Base-by-base conservation (phyloP, 1,140 invertebrate genomes). In the Drosophila triauraria region DNA sequence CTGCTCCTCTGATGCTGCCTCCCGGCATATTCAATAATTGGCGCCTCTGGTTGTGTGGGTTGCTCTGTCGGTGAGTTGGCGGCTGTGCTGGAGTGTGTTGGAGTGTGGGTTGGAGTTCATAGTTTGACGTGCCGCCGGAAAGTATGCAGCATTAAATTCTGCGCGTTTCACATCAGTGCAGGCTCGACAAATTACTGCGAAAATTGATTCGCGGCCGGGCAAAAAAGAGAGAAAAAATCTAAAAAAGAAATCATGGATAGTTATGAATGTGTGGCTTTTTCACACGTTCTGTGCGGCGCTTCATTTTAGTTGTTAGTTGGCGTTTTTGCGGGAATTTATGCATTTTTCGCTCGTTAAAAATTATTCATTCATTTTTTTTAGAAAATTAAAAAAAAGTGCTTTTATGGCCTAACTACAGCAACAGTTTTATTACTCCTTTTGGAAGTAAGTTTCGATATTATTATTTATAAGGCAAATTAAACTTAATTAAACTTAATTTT, bases 21-120 rank as follows among this genome's bases (percentile, higher is more conserved):
- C 17, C 65, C 71, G 77, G 60, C 76, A 80, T 83, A 83, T 88
- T 88, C 84, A 88, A 88, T 87, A 87, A 88, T 88, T 83, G 77
- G 64, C 75, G 75, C 75, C 58, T 35, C 44, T 50, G 69, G 69
- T 17, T 51, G 38, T 69, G 48, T 68, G 61, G 62, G 44, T 25
- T 50, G 12, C 53, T n/a, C 17, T 58, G 54, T 32, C 48, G 44
- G 20, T 47, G 43, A 32, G 50, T 12, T 20, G 51, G 32, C n/a
- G 51, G 32, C 30, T 27, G 47, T 35, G 50, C 23, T 23, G 32
- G 32, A 40, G 32, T 15, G 23, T 35, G 23, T 9, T 13, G 32
- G n/a, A n/a, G 43, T 20, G 59, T 46, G 40, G 53, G 27, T 23
- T 23, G 50, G 20, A 42, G 50, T 47, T 61, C 63, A 67, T 60